phyloP scores from a whole-genome alignment of 2,888 invertebrate genomes.

The Scaptomyza parva region DNA sequence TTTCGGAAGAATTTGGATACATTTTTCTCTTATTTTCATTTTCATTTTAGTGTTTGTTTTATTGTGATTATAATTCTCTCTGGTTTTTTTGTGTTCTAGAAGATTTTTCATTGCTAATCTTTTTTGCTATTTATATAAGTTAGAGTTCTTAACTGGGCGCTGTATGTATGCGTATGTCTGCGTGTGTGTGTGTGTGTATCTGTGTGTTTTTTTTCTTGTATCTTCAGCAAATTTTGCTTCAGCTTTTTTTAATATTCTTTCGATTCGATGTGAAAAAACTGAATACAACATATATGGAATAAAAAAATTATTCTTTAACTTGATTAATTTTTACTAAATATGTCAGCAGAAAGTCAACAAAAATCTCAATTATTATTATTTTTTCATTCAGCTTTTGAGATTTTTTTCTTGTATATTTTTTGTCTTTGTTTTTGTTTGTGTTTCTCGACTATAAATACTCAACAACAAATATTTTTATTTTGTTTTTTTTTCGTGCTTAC shows the following conservation, averaged over 20 bases:
- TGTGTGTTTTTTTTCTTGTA: conserved; percentile 8
- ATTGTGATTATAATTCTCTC: no score
- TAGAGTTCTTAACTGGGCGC: conserved; percentile 53
- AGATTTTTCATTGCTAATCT: conserved; percentile 61
- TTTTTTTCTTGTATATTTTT: conserved; percentile 10
- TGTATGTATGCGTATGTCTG: conserved; percentile 41
- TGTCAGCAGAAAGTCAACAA: conserved; percentile 74
- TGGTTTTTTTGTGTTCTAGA: no score
- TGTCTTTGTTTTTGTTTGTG: conserved; percentile 31
- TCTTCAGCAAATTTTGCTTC: conserved; percentile 37
- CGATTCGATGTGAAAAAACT: conserved; percentile 22
- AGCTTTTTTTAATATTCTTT: conserved; percentile 31
- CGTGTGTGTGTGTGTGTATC: conserved; percentile 11
- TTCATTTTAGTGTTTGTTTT: conserved; percentile 35
- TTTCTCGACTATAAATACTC: conserved; percentile 83
- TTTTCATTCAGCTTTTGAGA: conserved; percentile 15
- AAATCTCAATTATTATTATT: conserved; percentile 16
- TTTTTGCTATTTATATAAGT: conserved; percentile 46
- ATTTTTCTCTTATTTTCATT: conserved; percentile 33
- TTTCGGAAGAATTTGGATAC: conserved; percentile 79
- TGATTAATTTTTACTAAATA: conserved; percentile 11
- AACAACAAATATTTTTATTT: no score
- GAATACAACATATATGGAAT: background rate
- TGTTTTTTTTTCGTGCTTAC: conserved; percentile 79
- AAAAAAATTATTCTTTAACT: background rate